Conservation (phyloP, 2,888 invertebrate genomes). For the Cephus pulcher region DNA sequence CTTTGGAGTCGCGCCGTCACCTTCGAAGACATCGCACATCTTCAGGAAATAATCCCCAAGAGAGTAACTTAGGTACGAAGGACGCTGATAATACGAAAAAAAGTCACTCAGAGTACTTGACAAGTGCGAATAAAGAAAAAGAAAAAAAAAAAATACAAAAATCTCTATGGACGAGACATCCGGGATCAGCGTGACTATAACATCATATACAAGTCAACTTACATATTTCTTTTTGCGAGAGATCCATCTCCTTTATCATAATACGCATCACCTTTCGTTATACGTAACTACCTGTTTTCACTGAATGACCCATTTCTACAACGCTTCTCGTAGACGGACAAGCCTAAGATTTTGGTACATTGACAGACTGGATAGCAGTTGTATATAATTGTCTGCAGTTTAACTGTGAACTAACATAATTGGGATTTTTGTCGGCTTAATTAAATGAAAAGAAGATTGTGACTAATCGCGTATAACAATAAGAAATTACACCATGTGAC, state of each 20-base stretch:
- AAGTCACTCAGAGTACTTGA: not conserved
- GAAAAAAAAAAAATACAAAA: not conserved
- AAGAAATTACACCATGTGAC: not conserved
- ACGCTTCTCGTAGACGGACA: not conserved
- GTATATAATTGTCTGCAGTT: not conserved
- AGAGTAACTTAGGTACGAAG: slow-evolving; percentile 48
- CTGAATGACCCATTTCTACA: not conserved
- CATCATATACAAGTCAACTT: not conserved
- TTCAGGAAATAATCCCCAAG: slow-evolving; percentile 42
- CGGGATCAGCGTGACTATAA: not conserved
- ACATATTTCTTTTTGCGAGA: not conserved
- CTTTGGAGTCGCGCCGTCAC: slow-evolving; percentile 62
- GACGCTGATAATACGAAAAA: slow-evolving; percentile 13
- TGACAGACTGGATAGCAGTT: not conserved
- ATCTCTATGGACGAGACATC: not conserved
- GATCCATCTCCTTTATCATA: not conserved
- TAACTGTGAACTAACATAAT: not conserved
- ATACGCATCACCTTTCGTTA: not conserved
- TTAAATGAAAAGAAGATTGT: not conserved
- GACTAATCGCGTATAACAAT: not conserved
- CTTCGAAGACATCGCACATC: slow-evolving; percentile 62
- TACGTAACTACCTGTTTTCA: not conserved
- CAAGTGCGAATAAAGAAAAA: not conserved
- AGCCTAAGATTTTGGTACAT: not conserved
- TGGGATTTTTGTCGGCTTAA: not conserved